These are phyloP conservation scores for Drosophila nr. medialis DNA, from an alignment of 2,888 invertebrate genomes.

Conservation along the genomic window DNA sequence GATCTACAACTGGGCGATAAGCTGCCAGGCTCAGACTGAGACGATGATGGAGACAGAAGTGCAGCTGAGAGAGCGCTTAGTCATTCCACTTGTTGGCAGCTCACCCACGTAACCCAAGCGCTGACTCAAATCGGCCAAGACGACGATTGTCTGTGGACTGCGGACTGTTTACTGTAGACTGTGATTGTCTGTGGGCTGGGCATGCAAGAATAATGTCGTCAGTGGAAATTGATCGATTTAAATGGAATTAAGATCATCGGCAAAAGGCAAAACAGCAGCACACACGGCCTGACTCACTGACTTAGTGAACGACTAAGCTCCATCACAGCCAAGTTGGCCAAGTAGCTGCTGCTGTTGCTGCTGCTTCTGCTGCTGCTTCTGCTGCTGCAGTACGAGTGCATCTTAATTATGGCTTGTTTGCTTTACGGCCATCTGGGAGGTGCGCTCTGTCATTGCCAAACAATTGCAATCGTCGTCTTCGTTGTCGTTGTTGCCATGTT, in stretches of 20 bases:
- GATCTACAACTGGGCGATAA: slow-evolving; percentile 69
- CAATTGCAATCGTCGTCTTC: slow-evolving; percentile 62
- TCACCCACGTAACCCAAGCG: slow-evolving; percentile 75
- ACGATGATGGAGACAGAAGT: slow-evolving; percentile 8
- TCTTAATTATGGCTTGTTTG: slow-evolving; percentile 81
- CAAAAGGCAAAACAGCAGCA: slow-evolving; percentile 23
- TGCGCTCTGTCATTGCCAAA: slow-evolving; percentile 81
- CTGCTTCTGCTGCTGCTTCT: slow-evolving; percentile 15
- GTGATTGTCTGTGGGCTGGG: slow-evolving; percentile 38
- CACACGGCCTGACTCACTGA: slow-evolving; percentile 70
- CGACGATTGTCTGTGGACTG: slow-evolving; percentile 23
- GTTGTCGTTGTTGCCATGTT: slow-evolving; percentile 49
- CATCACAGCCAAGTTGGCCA: slow-evolving; percentile 9
- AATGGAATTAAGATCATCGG: slow-evolving; percentile 82
- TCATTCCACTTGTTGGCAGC: slow-evolving; percentile 77
- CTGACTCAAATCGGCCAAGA: slow-evolving; percentile 54
- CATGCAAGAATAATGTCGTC: slow-evolving; percentile 81
- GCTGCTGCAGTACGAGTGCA: slow-evolving; percentile 55
- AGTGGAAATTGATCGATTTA: slow-evolving; percentile 82
- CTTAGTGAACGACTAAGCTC: slow-evolving; percentile 75
- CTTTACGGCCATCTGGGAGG: slow-evolving; percentile 75
- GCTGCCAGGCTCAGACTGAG: slow-evolving; percentile 31
- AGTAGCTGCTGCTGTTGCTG: slow-evolving; percentile 26
- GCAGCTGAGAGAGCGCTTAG: slow-evolving; percentile 61
- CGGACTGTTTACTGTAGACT: slow-evolving; percentile 13